These are phyloP conservation scores for Metacarcinus magister DNA, from an alignment of 2,888 invertebrate genomes.

Conservation along the genomic window DNA sequence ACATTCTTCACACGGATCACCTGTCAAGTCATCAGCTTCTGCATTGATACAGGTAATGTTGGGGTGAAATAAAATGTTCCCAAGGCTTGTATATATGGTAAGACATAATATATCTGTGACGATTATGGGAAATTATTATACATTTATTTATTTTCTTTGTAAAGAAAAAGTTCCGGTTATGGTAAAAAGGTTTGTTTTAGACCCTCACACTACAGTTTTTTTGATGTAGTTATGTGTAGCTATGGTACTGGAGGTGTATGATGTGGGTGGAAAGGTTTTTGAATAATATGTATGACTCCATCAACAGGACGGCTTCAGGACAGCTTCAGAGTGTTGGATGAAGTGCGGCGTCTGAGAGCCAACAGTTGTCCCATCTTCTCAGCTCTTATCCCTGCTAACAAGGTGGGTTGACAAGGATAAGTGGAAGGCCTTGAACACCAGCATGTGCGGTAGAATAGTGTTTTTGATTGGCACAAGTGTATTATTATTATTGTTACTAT, in stretches of 20 bases:
- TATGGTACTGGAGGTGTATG: background rate
- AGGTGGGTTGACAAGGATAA: background rate
- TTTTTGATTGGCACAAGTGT: background rate
- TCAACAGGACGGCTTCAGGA: background rate
- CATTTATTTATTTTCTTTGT: no score
- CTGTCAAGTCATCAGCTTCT: constrained; percentile 6
- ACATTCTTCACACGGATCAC: background rate
- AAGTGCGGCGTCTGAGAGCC: background rate
- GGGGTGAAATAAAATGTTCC: background rate
- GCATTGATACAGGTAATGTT: background rate
- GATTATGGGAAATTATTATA: no score
- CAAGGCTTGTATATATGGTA: background rate
- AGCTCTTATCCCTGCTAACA: background rate
- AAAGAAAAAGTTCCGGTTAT: no score
- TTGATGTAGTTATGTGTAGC: no score
- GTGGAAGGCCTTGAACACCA: no score
- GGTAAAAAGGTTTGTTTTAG: no score
- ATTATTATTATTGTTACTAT: no score
- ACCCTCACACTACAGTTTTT: no score
- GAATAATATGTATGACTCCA: background rate
- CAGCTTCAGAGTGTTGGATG: background rate
- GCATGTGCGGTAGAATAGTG: background rate
- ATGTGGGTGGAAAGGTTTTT: background rate
- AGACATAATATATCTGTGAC: background rate
- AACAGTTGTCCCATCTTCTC: background rate